phyloP scores from a whole-genome alignment of 2,888 invertebrate species.

The Liposcelis brunnea region DNA sequence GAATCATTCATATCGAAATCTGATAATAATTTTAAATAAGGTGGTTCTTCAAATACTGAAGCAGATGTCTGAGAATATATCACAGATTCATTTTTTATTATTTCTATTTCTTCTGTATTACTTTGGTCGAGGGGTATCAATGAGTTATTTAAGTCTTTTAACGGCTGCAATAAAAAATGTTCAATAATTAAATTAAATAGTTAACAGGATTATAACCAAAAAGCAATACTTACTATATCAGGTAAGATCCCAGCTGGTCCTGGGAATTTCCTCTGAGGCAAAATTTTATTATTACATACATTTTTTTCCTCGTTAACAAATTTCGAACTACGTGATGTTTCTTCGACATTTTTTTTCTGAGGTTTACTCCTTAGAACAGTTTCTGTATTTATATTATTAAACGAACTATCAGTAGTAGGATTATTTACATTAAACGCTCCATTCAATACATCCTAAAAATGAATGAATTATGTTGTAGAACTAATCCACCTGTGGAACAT shows the following conservation, averaged over 20 bases:
- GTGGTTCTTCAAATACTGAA: conserved; percentile 8
- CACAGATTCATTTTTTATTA: conserved; percentile 20
- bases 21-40: conserved; percentile 9
- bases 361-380: no score
- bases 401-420: not conserved
- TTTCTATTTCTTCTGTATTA: conserved; percentile 20
- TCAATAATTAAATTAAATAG: conserved; percentile 10
- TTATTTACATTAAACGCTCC: no score
- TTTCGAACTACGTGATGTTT: no score
- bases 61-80: conserved; percentile 11
- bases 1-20: conserved; percentile 10
- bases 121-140: conserved; percentile 15
- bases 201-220: conserved; percentile 12
- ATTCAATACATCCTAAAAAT: no score
- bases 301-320: no score
- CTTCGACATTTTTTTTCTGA: no score
- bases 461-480: no score
- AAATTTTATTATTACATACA: no score
- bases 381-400: not conserved
- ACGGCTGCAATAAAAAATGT: no score
- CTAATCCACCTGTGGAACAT: no score
- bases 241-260: conserved; percentile 31
- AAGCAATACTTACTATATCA: conserved; percentile 18
- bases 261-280: conserved; percentile 26
- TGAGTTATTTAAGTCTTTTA: no score